phyloP scores from a whole-genome alignment of 2,797 vertebrate genomes.

The Crocodylus rhombifer region DNA sequence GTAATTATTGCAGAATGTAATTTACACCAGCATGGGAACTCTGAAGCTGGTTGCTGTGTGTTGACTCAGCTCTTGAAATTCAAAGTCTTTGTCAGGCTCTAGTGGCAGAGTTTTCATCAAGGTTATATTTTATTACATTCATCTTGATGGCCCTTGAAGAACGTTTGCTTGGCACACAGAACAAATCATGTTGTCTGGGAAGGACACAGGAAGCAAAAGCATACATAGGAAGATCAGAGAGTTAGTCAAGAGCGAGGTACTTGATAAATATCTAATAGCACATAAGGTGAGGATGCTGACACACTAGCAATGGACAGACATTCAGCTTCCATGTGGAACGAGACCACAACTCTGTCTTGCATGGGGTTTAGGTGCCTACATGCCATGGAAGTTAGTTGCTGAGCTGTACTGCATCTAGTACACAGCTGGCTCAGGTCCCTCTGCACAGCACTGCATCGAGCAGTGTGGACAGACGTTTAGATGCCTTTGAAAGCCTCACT shows the following conservation, averaged over 20 bases:
- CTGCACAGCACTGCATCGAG: background rate
- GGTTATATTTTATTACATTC: constrained; percentile 32
- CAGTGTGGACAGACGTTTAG: background rate
- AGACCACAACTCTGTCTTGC: background rate
- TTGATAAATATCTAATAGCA: background rate
- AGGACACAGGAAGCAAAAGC: background rate
- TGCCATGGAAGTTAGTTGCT: too few relatives aligned
- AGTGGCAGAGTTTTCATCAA: background rate
- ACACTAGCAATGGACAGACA: background rate
- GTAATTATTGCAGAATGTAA: background rate
- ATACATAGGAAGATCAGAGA: background rate
- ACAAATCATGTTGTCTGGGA: background rate
- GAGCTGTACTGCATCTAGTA: background rate
- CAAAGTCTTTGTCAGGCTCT: background rate
- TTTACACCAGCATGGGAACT: background rate
- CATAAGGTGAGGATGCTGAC: background rate
- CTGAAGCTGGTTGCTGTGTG: background rate
- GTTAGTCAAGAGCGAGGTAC: background rate
- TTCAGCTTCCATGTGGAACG: background rate
- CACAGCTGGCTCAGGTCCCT: background rate
- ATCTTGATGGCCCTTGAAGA: background rate
- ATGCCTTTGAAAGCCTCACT: background rate
- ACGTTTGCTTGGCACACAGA: background rate
- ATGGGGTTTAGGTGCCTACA: too few relatives aligned
- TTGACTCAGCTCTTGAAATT: background rate